A percentile compares a stretch with the other conserved stretches of the same genome.
These are phyloP conservation scores for Mustela lutreola DNA, from an alignment of 2,113 vertebrate species.

Conservation along the genomic window DNA sequence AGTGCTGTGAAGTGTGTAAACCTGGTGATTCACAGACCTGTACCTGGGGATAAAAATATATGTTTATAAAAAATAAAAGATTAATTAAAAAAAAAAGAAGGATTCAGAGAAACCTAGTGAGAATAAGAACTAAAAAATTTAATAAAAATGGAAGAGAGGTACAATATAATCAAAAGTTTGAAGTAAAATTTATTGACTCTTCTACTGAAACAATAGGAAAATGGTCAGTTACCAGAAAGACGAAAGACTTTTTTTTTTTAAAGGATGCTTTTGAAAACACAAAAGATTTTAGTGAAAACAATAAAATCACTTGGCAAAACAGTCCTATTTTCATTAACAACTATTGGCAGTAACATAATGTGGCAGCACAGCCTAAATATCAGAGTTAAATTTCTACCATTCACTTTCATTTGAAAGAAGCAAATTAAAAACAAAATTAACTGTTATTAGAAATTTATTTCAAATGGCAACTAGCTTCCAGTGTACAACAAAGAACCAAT, in stretches of 20 bases:
- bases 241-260: background rate
- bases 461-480: background rate
- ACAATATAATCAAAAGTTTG: background rate
- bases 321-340: background rate
- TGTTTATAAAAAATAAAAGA: too few relatives aligned
- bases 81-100: too few relatives aligned
- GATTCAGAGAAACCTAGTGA: background rate
- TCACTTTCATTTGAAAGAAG: constrained; percentile 38
- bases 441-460: constrained; percentile 12
- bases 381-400: background rate
- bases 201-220: background rate
- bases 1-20: too few relatives aligned
- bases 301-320: background rate
- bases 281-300: constrained; percentile 25
- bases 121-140: background rate
- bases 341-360: background rate
- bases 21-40: too few relatives aligned
- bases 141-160: background rate
- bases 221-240: background rate
- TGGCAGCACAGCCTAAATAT: background rate
- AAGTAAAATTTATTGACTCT: background rate
- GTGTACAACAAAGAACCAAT: background rate
- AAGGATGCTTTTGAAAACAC: background rate
- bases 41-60: too few relatives aligned
- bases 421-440: constrained; percentile 38